phyloP scores from a whole-genome alignment of 2,113 vertebrate genomes.

The Lagopus leucura region DNA sequence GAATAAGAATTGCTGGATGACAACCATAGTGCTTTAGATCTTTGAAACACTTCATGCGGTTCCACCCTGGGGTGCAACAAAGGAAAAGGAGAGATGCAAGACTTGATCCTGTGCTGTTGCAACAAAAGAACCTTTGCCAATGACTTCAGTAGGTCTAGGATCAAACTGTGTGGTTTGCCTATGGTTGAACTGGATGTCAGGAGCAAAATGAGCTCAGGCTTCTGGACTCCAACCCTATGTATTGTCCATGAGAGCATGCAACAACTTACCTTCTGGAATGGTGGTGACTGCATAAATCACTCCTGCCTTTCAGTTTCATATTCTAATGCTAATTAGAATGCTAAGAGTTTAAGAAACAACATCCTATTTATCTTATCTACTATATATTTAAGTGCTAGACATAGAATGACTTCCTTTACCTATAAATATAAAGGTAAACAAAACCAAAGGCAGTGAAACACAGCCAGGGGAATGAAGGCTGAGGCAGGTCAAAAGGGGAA shows the following conservation, averaged over 20 bases:
- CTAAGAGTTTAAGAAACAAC: neutral
- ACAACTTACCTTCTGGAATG: neutral
- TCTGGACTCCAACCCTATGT: neutral
- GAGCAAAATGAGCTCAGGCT: slow-evolving; percentile 28
- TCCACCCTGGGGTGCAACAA: neutral
- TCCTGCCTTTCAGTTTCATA: neutral
- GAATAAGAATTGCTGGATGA: slow-evolving; percentile 43
- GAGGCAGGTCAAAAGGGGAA: neutral
- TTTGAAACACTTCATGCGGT: neutral
- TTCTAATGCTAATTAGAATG: neutral
- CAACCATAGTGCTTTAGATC: slow-evolving; percentile 10
- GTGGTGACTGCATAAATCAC: neutral
- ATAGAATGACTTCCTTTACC: neutral
- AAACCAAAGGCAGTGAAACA: neutral
- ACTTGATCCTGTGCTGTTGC: neutral
- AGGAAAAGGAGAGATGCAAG: neutral
- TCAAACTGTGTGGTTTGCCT: slow-evolving; percentile 17
- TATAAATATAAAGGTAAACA: neutral
- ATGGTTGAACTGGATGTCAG: slow-evolving; percentile 5
- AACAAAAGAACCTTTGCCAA: neutral
- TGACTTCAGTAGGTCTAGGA: slow-evolving; percentile 32
- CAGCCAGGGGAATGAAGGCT: neutral
- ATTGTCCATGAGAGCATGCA: neutral
- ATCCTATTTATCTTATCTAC: neutral
- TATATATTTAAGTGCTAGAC: neutral